Percentiles rank a stretch among this genome's conserved stretches.
These are phyloP conservation scores for Thripadectes ignobilis DNA, from an alignment of 2,797 vertebrate genomes.

Conservation along the genomic window DNA sequence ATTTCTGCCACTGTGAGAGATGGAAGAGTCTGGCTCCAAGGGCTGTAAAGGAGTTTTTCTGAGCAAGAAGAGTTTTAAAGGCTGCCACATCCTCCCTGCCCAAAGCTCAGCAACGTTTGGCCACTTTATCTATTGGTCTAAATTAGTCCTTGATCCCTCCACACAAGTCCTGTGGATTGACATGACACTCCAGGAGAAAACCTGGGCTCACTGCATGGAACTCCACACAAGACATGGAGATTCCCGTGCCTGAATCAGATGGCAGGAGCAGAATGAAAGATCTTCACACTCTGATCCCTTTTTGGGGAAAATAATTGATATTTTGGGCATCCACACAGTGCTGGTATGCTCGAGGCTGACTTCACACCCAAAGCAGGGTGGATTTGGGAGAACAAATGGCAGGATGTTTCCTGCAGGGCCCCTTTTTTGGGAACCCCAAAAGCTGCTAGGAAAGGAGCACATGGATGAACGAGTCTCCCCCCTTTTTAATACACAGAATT, in stretches of 20 bases:
- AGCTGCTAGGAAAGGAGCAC: background rate
- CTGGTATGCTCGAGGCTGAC: background rate
- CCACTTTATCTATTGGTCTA: background rate
- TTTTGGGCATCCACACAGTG: background rate
- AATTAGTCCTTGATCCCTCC: background rate
- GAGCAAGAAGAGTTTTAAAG: background rate
- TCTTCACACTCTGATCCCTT: background rate
- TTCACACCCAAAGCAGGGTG: background rate
- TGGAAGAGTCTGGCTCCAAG: background rate
- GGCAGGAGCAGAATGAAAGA: background rate
- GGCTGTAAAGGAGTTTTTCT: background rate
- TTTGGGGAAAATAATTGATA: background rate
- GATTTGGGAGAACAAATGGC: background rate
- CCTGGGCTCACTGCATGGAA: background rate
- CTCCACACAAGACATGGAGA: background rate
- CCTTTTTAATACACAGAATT: background rate
- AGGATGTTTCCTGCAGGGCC: background rate
- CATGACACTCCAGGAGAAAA: background rate
- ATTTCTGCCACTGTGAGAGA: background rate
- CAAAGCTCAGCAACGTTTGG: background rate
- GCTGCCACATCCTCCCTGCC: background rate
- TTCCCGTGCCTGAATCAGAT: fast-evolving
- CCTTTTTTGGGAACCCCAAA: background rate
- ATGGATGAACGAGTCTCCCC: background rate
- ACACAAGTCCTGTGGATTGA: background rate